Evolutionary conservation across 2,797 vertebrate genomes (phyloP), one percentile per base, ranked within the genome.

Genomic region (Sebastes vulpes): DNA sequence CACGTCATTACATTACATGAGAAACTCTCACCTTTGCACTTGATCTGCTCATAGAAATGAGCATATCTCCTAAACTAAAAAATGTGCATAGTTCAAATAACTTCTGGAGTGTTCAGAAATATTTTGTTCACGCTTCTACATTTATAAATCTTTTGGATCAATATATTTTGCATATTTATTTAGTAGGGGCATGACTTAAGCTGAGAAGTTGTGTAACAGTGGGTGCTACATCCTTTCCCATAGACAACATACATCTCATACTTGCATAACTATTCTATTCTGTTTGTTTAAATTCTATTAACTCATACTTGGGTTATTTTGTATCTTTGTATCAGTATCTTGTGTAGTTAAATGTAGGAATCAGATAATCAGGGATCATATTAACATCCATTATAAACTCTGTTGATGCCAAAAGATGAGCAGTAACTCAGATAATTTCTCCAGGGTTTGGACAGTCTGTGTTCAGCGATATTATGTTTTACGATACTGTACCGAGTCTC

Each of bases 201-300:
- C 6, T 77, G 6, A 46, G 73, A 20, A 3, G 20, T 69, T 81
- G 6, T 23, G 2, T 2, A 75, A 81, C 21, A 53, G 6, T 26
- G 35, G 18, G 32, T 32, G 20, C 12, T 16, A 25, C 25, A n/a
- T 21, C 12, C 14, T 26, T 56, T 54, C 3, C 9, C 2, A 56
- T 6, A 7, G 3, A 1, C 10, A 42, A 20, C 9, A 18, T n/a
- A 46, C 38, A 16, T 50, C 2, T 21, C n/a, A 53, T 6, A 46
- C 16, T 61, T 48, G 14, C 10, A 54, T 35, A 70, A 63, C 16
- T 29, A 3, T 18, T 26, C 6, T 14, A 1, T 29, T 56, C 1
- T 28, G 4, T 63, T 16, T 6, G 0, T 1, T 28, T 42, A 1
- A n/a, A 20, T 6, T 12, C 2, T 5, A 2, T 28, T 14, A 3